Base-by-base conservation (phyloP, 2,113 vertebrate genomes). In the Mustela nigripes region DNA sequence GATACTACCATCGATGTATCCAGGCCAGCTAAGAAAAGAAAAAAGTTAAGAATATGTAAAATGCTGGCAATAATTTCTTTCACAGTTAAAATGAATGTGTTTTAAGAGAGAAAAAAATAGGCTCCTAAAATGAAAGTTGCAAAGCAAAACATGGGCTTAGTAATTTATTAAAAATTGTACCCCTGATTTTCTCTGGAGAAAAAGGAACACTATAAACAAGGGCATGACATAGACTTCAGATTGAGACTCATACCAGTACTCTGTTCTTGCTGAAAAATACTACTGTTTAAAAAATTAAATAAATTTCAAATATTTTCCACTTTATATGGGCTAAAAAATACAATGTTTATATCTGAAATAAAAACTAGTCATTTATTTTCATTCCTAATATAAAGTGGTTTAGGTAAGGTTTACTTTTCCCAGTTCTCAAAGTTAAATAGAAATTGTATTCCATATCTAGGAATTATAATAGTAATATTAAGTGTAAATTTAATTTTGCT, bases 391-490 rank as follows among this genome's bases (percentile, higher is more conserved):
- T n/a, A 79, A 97, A 96, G 15, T 89, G 6, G 22, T 85, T 96
- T 92, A 87, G n/a, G 91, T 95, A 96, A 95, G 76, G n/a, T 97
- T 96, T 96, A 97, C 36, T 56, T 28, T 96, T 93, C 62, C 39
- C 60, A 56, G 33, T 95, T 31, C 89, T 97, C 74, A 88, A 94
- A 96, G 89, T 87, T 93, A 96, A 96, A 81, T 0, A 96, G 22
- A 1, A 95, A 89, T 21, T 95, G n/a, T 63, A 86, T 86, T 97
- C 76, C 56, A 91, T 89, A 93, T 60, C 39, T 91, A 95, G 24
- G 16, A 97, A 98, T 4, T 97, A 89, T 33, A 93, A 42, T 93
- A 94, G 85, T 85, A 94, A 78, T 33, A 76, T 83, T 14, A 95
- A 98, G 24, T 89, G 42, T 31, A 98, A 96, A 58, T 93, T 87